Evolutionary conservation across 2,113 vertebrate genomes (phyloP).

Genomic region (Sylvilagus bachmani): DNA sequence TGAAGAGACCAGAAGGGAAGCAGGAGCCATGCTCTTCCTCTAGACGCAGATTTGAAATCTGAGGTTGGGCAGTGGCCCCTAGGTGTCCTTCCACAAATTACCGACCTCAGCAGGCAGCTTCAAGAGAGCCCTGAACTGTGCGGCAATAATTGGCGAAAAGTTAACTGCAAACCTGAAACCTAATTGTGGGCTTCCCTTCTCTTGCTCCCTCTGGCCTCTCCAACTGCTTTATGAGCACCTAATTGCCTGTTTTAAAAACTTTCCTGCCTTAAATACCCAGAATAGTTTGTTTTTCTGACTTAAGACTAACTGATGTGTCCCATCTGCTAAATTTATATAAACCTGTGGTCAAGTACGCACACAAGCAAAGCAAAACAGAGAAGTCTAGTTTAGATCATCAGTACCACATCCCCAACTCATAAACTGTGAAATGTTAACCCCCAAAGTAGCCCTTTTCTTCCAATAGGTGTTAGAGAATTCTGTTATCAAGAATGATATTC

Average conservation of each 20-base stretch:
- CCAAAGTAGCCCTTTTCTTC: neutral
- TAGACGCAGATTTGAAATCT: neutral
- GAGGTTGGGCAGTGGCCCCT: neutral
- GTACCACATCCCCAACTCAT: neutral
- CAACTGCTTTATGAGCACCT: neutral
- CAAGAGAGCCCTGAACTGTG: neutral
- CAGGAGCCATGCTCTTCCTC: neutral
- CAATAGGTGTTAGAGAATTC: neutral
- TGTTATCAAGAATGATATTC: neutral
- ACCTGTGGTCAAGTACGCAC: neutral
- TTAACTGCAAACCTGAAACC: conserved; percentile 4
- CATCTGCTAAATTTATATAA: conserved; percentile 34
- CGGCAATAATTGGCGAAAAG: neutral
- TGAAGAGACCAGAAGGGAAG: neutral
- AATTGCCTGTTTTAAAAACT: conserved; percentile 24
- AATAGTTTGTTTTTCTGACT: neutral
- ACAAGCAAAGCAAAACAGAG: neutral
- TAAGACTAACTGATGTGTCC: neutral
- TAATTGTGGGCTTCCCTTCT: neutral
- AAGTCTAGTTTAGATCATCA: neutral
- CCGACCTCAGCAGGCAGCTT: neutral
- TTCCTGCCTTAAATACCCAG: neutral
- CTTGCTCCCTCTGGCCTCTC: neutral
- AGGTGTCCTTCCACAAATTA: neutral
- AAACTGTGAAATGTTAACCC: neutral